These are phyloP conservation scores for Clistopyga incitator DNA, from an alignment of 2,888 invertebrate species.

Conservation along the genomic window DNA sequence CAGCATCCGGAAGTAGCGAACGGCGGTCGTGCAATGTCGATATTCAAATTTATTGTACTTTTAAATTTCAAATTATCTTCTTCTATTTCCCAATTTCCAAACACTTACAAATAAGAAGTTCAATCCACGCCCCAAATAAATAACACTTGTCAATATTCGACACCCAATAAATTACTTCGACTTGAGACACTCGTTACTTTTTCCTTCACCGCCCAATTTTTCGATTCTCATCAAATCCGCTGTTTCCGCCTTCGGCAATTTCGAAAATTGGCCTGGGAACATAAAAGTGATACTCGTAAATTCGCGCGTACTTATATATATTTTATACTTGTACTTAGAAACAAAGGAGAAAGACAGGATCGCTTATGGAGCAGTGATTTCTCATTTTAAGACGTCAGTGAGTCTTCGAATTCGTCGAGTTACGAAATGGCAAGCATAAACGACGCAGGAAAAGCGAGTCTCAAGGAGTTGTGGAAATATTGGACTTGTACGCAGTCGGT, in stretches of 20 bases:
- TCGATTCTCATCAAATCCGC: neutral
- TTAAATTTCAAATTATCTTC: too few species aligned
- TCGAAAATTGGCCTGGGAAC: neutral
- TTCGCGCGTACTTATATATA: neutral
- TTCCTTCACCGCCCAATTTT: neutral
- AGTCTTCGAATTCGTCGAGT: slow-evolving; percentile 36
- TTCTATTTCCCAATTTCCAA: too few species aligned
- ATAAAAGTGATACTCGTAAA: neutral
- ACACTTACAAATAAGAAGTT: too few species aligned
- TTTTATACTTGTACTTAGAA: too few species aligned
- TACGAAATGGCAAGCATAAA: slow-evolving; percentile 12
- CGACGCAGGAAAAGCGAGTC: slow-evolving; percentile 3
- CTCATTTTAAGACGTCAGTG: slow-evolving; percentile 27
- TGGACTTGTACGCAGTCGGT: slow-evolving; percentile 27
- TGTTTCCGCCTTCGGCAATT: neutral
- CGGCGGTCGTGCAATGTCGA: too few species aligned
- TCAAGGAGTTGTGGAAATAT: slow-evolving; percentile 42
- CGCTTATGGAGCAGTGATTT: slow-evolving; percentile 29
- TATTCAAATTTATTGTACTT: too few species aligned
- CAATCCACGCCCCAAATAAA: too few species aligned
- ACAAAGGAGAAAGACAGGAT: neutral
- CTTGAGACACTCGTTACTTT: neutral
- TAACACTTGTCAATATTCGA: too few species aligned
- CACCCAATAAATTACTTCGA: neutral
- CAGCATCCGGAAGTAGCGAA: too few species aligned